phyloP scores from a whole-genome alignment of 2,797 vertebrate genomes.

The Gila robusta region DNA sequence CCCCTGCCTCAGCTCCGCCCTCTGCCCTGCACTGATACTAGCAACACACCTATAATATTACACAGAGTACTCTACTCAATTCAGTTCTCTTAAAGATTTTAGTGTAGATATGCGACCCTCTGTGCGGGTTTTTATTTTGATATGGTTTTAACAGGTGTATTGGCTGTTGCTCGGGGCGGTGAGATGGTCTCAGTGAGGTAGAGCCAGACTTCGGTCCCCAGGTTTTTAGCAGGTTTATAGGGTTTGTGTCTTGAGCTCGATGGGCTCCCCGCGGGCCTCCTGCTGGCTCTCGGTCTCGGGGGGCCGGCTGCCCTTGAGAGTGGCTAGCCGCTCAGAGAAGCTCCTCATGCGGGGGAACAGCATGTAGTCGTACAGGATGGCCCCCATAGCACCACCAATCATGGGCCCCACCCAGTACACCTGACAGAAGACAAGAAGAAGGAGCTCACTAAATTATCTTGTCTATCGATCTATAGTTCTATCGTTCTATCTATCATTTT shows the following conservation, averaged over 20 bases:
- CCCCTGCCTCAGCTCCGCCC: conserved; percentile 32
- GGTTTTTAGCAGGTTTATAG: conserved; percentile 72
- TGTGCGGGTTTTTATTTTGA: background rate
- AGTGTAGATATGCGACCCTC: conserved; percentile 33
- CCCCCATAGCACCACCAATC: conserved; percentile 89
- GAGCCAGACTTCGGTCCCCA: conserved; percentile 70
- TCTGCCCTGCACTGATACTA: conserved; percentile 51
- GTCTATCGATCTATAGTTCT: background rate
- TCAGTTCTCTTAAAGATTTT: conserved; percentile 2
- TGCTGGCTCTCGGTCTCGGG: conserved; percentile 81
- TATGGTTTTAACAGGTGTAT: conserved; percentile 42
- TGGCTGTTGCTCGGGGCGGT: conserved; percentile 11
- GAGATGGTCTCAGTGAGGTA: conserved; percentile 63
- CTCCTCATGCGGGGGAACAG: conserved; percentile 91
- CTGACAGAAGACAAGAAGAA: conserved; percentile 68
- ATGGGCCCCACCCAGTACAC: conserved; percentile 95
- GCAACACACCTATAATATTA: background rate
- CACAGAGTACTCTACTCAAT: background rate
- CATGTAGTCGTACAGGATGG: conserved; percentile 91
- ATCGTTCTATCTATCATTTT: background rate
- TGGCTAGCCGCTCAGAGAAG: conserved; percentile 90
- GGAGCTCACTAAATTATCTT: background rate
- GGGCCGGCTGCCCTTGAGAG: conserved; percentile 86
- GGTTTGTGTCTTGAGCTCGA: conserved; percentile 94
- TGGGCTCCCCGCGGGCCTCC: conserved; percentile 85